phyloP scores from a whole-genome alignment of 2,113 vertebrate species.

The Sus scrofa region T2T-Sscrofa CM000829.6:41578501-41579000 shows the following conservation, averaged over 20 bases:
- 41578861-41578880: background rate
- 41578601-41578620: background rate
- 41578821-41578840: slow-evolving; percentile 43
- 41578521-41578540: background rate
- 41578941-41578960: background rate
- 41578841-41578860: background rate
- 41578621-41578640: background rate
- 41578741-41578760: slow-evolving; percentile 4
- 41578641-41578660: background rate
- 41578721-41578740: slow-evolving; percentile 27
- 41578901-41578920: background rate
- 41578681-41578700: slow-evolving; percentile 42
- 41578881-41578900: background rate
- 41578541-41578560: background rate
- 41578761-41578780: slow-evolving; percentile 67
- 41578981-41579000: slow-evolving; percentile 11
- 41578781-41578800: slow-evolving; percentile 39
- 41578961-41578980: background rate
- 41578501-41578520: background rate
- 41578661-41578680: slow-evolving; percentile 18
- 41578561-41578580: slow-evolving; percentile 21
- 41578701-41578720: slow-evolving; percentile 48
- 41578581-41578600: slow-evolving; percentile 3
- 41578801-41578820: slow-evolving; percentile 63
- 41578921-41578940: background rate